Evolutionary conservation across 1,140 invertebrate genomes (phyloP).

Genomic region (Drosophila biarmipes): DNA sequence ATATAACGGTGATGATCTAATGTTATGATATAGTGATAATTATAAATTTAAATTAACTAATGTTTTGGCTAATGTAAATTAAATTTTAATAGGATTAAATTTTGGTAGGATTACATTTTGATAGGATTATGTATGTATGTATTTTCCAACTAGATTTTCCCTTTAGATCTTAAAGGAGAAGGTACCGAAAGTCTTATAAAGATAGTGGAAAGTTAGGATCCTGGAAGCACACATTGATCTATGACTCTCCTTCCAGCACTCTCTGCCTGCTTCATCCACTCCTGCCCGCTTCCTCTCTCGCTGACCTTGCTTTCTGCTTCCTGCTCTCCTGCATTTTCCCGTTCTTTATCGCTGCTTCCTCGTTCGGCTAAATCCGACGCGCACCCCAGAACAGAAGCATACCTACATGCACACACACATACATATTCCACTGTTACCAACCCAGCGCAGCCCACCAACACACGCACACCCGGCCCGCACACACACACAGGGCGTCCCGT

Average conservation of each 20-base stretch:
- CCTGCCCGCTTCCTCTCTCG: not conserved
- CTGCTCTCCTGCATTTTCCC: conserved; percentile 5
- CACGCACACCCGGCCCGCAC: conserved; percentile 1
- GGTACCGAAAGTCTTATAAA: not conserved
- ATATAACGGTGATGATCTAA: too few species aligned
- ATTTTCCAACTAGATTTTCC: not conserved
- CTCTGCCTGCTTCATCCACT: not conserved
- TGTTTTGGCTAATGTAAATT: too few species aligned
- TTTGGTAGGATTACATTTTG: too few species aligned
- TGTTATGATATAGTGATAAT: too few species aligned
- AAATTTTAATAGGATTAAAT: too few species aligned
- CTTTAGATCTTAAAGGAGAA: too few species aligned
- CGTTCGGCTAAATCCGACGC: conserved; percentile 53
- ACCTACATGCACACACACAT: conserved; percentile 1
- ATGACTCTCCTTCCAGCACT: too few species aligned
- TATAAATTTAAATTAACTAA: too few species aligned
- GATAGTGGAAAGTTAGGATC: not conserved
- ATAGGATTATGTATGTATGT: too few species aligned
- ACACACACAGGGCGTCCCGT: conserved; percentile 48
- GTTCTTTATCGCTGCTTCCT: conserved; percentile 28
- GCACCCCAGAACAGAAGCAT: conserved; percentile 47
- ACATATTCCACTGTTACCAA: conserved; percentile 61
- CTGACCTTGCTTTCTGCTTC: conserved; percentile 9
- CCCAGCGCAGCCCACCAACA: conserved; percentile 43
- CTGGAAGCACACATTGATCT: conserved; percentile 2